Conservation (phyloP, 2,888 invertebrate species). For the Gastrophysa polygoni region DNA sequence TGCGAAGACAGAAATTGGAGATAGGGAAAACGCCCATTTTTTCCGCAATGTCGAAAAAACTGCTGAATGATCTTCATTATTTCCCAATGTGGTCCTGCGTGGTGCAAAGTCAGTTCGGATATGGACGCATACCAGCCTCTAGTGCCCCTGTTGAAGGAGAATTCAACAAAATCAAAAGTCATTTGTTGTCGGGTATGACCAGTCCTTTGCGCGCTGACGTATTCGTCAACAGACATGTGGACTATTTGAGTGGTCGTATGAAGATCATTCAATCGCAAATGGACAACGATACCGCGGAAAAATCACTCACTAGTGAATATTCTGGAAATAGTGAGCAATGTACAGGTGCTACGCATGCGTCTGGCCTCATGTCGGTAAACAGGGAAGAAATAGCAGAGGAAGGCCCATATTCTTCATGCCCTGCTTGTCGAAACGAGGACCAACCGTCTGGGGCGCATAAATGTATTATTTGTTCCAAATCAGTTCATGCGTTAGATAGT, state of each 20-base stretch:
- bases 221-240: background rate
- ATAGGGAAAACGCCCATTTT: background rate
- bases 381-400: background rate
- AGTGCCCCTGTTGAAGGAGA: slow-evolving; percentile 16
- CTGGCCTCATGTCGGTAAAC: background rate
- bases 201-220: background rate
- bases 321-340: background rate
- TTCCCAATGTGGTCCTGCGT: slow-evolving; percentile 17
- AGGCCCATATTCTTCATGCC: background rate
- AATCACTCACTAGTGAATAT: background rate
- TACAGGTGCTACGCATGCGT: background rate
- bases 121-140: slow-evolving; percentile 10
- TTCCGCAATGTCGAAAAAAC: background rate
- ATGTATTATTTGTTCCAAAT: background rate
- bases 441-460: slow-evolving; percentile 2
- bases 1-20: background rate
- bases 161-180: slow-evolving; percentile 10
- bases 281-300: background rate
- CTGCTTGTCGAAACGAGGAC: slow-evolving; percentile 3
- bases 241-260: background rate
- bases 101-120: slow-evolving; percentile 6
- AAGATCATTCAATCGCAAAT: background rate
- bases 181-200: background rate
- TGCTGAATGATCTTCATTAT: background rate
- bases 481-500: slow-evolving; percentile 7